A percentile compares a stretch with the other conserved stretches of the same genome.
phyloP scores from a whole-genome alignment of 2,797 vertebrate species.

The Microctenopoma stevenorrisi region DNA sequence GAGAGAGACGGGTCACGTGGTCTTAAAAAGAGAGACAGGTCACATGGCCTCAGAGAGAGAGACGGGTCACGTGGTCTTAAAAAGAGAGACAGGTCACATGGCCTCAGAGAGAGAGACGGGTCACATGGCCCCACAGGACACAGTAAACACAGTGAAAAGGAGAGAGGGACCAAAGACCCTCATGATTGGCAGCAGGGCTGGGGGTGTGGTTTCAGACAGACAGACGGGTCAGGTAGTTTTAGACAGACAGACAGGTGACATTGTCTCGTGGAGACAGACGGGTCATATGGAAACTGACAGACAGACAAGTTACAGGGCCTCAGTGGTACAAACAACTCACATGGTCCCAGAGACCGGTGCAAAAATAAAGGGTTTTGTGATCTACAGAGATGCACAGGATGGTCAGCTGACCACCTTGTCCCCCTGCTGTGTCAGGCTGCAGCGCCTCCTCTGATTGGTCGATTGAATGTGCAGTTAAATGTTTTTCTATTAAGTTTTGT shows the following conservation, averaged over 20 bases:
- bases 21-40: too few relatives aligned
- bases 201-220: constrained; percentile 11
- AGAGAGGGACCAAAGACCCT: not conserved
- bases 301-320: not conserved
- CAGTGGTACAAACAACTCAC: not conserved
- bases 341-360: not conserved
- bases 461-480: not conserved
- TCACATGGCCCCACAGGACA: not conserved
- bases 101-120: not conserved
- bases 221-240: too few relatives aligned
- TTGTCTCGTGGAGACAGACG: not conserved
- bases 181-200: not conserved
- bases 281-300: not conserved
- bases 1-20: too few relatives aligned
- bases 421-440: constrained; percentile 28
- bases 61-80: too few relatives aligned
- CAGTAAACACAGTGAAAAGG: not conserved
- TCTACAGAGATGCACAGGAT: constrained; percentile 1
- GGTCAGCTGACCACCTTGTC: not conserved
- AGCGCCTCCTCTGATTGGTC: constrained; percentile 20
- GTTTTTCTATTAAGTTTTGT: not conserved
- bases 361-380: not conserved
- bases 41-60: too few relatives aligned
- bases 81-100: too few relatives aligned
- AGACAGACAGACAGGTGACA: not conserved